A percentile compares a stretch with the other conserved stretches of the same genome.
These are phyloP conservation scores for Sebastes oblongus DNA, from an alignment of 2,797 vertebrate species.

Conservation along the genomic window DNA sequence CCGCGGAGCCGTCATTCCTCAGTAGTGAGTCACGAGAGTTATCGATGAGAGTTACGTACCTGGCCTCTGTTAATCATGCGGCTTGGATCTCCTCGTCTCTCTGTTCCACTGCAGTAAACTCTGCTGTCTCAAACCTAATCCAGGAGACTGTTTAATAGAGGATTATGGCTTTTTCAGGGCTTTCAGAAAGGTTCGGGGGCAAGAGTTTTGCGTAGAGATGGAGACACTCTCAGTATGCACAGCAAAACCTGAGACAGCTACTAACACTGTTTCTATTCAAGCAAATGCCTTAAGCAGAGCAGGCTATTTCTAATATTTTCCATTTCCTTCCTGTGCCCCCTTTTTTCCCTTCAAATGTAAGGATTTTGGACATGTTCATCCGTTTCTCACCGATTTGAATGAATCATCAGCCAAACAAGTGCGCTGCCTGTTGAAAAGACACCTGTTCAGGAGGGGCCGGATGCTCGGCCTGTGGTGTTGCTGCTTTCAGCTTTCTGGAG, in stretches of 20 bases:
- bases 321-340: neutral
- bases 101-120: neutral
- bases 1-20: slow-evolving; percentile 66
- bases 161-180: neutral
- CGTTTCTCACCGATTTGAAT: neutral
- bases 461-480: too few relatives aligned
- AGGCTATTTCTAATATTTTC: neutral
- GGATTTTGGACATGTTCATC: neutral
- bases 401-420: neutral
- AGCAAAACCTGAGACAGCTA: neutral
- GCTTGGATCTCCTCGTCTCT: slow-evolving; percentile 17
- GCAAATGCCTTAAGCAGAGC: neutral
- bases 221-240: neutral
- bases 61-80: slow-evolving; percentile 33
- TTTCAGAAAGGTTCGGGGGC: neutral
- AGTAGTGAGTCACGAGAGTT: slow-evolving; percentile 70
- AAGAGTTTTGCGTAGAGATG: neutral
- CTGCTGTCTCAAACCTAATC: neutral
- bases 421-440: too few relatives aligned
- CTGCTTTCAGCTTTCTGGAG: too few relatives aligned
- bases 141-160: slow-evolving; percentile 3
- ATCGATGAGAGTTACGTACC: slow-evolving; percentile 49
- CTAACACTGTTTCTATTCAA: neutral
- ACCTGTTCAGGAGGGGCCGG: too few relatives aligned
- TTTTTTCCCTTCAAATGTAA: neutral